Percentiles rank a stretch among this genome's conserved stretches.
phyloP scores from a whole-genome alignment of 2,888 invertebrate genomes.

The Sipunculus nudus region DNA sequence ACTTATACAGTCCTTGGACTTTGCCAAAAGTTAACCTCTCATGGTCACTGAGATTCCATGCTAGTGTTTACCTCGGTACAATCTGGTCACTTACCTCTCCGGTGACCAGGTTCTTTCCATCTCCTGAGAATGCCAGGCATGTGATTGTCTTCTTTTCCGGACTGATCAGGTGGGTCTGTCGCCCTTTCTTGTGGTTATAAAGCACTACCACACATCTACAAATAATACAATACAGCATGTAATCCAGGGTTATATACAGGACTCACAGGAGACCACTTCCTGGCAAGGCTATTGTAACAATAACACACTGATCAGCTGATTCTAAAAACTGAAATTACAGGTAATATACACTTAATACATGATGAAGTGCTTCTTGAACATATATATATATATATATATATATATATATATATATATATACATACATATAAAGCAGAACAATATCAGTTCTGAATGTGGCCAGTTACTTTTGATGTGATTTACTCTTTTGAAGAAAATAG shows the following conservation, averaged over 20 bases:
- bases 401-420: constrained; percentile 6
- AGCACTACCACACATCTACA: constrained; percentile 93
- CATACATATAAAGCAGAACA: neutral
- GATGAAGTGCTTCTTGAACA: neutral
- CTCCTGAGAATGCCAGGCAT: constrained; percentile 89
- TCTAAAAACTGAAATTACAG: no score
- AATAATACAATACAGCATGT: no score
- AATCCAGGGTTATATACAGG: no score
- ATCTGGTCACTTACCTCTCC: constrained; percentile 82
- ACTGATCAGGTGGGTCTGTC: constrained; percentile 87
- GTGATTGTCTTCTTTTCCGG: constrained; percentile 90
- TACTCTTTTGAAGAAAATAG: no score
- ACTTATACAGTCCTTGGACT: no score
- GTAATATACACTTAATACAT: no score
- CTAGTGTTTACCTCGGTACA: no score
- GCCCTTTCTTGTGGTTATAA: constrained; percentile 85
- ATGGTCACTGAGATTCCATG: no score
- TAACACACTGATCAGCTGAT: no score
- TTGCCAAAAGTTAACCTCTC: no score
- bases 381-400: constrained; percentile 6
- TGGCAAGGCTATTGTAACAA: no score
- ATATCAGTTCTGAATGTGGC: neutral
- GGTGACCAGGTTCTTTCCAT: constrained; percentile 90
- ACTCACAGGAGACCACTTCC: no score
- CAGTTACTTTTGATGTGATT: neutral